Conservation (phyloP, 1,140 invertebrate genomes). For the Drosophila repletoides region DNA sequence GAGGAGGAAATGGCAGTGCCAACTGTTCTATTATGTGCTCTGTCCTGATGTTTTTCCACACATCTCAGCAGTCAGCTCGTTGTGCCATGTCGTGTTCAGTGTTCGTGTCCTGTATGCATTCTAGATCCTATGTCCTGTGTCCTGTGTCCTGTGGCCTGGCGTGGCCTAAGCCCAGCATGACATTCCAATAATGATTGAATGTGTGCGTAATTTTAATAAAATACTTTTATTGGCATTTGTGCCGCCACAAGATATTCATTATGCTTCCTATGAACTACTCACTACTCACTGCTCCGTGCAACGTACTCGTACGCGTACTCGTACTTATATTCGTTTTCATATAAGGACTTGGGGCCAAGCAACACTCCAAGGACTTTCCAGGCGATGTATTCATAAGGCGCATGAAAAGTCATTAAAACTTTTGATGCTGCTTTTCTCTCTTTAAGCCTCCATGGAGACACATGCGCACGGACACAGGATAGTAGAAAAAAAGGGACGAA, state of each 20-base stretch:
- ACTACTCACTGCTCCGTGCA: conserved; percentile 1
- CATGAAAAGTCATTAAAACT: conserved; percentile 78
- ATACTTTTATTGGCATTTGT: conserved; percentile 77
- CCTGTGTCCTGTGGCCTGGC: conserved; percentile 8
- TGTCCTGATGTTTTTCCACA: conserved; percentile 24
- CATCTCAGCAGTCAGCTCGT: conserved; percentile 14
- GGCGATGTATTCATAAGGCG: conserved; percentile 51
- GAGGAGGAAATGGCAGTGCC: conserved; percentile 10
- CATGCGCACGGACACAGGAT: not conserved
- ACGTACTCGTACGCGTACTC: conserved; percentile 5
- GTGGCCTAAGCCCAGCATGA: conserved; percentile 44
- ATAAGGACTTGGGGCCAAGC: conserved; percentile 21
- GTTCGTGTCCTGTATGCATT: not conserved
- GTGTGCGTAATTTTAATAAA: conserved; percentile 79
- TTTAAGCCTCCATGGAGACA: conserved; percentile 21
- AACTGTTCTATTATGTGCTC: conserved; percentile 24
- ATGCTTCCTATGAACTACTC: conserved; percentile 18
- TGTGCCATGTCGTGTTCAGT: not conserved
- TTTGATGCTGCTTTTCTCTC: conserved; percentile 46
- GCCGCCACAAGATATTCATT: conserved; percentile 55
- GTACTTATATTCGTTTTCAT: not conserved
- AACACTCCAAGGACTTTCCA: conserved; percentile 29
- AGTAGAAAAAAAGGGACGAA: not conserved
- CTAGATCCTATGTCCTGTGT: conserved; percentile 4
- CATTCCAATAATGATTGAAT: conserved; percentile 80